phyloP scores from a whole-genome alignment of 1,140 invertebrate species.

The Anagrus nilaparvatae region DNA sequence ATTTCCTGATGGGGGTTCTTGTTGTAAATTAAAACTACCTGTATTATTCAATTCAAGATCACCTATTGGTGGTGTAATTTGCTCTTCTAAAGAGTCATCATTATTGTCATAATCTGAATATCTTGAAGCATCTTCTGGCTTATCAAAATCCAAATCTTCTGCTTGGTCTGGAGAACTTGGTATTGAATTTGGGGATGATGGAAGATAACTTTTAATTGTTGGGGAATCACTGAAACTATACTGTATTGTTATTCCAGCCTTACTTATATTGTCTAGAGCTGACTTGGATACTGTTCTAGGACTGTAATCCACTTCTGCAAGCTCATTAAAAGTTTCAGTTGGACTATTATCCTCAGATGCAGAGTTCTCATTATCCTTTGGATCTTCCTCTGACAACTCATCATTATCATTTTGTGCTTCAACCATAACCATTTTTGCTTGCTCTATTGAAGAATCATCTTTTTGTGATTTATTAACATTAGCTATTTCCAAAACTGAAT shows the following conservation, averaged over 20 bases:
- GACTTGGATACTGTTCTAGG: conserved; percentile 44
- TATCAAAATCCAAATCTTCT: conserved; percentile 1
- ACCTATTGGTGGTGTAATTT: background rate
- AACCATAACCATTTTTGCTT: too few species aligned
- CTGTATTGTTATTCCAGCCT: conserved; percentile 51
- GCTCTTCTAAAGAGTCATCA: too few species aligned
- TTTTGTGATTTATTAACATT: too few species aligned
- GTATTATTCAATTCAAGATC: background rate
- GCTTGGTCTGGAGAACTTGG: conserved; percentile 1
- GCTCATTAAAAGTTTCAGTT: conserved; percentile 24
- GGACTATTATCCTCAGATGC: too few species aligned
- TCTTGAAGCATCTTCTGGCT: too few species aligned
- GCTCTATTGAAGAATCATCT: too few species aligned
- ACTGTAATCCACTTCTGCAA: conserved; percentile 26
- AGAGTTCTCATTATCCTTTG: too few species aligned
- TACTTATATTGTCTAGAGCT: conserved; percentile 57
- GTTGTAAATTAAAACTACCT: conserved; percentile 17
- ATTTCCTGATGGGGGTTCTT: too few species aligned
- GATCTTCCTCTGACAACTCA: too few species aligned
- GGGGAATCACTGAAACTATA: conserved; percentile 45
- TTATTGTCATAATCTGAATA: too few species aligned
- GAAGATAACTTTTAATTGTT: conserved; percentile 38
- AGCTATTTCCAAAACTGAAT: too few species aligned
- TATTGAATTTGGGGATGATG: conserved; percentile 24
- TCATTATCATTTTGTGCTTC: too few species aligned